Base-by-base conservation (phyloP, 2,888 invertebrate genomes). In the Eristalis tenax region DNA sequence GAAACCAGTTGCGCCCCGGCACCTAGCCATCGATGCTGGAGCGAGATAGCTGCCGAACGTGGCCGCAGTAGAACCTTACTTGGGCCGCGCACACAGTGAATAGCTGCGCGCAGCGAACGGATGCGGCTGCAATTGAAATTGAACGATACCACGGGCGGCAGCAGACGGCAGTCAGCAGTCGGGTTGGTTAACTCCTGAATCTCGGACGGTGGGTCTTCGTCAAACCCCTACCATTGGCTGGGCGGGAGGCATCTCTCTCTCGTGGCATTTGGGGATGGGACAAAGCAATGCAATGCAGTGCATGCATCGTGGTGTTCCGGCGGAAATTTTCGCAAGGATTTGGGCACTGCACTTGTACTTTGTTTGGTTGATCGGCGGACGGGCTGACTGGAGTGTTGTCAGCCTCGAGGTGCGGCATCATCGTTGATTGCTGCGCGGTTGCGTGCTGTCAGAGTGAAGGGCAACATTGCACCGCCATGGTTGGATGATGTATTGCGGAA, bases 401-500 rank as follows among this genome's bases (percentile, higher is more conserved):
- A 68, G 83, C 83, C 87, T 57, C 28, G 26, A 83, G 87, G 80
- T 50, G 32, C 32, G 50, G 50, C 18, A 87, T 59, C 26, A 65
- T 76, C 38, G 50, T n/a, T 38, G 87, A 83, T 68, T 26, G 26
- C 26, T 59, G 59, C 59, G 59, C 59, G 59, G 86, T 86, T 89
- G 89, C 88, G 87, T 88, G 89, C 78, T 74, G 83, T 81, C 83
- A 81, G 76, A 83, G 75, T 32, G 57, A 71, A 64, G 56, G 77
- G 59, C 85, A 85, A 66, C 76, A 79, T 83, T 71, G 80, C 84
- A 75, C 63, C 68, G 78, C 26, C 64, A 65, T 57, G 65, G 79
- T 85, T n/a, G 50, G 50, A 69, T 90, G 89, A 90, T 90, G 68
- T 76, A 82, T 88, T 88, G 82, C 88, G 81, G 88, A 78, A 84